Conservation (phyloP, 2,797 vertebrate species). For the Accipiter fasciatus region DNA sequence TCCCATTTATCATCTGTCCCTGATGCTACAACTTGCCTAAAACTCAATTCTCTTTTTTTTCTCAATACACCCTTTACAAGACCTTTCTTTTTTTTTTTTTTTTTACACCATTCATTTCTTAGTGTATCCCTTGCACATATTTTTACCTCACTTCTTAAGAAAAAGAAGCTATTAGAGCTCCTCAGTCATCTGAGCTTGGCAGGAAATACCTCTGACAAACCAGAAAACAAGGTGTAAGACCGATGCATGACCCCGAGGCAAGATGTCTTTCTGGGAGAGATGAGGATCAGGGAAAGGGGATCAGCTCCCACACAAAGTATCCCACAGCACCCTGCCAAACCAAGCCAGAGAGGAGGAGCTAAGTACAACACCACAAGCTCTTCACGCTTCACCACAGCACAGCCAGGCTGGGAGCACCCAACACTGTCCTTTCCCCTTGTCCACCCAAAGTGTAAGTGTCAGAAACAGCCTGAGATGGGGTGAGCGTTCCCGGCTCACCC, state of each 20-base stretch:
- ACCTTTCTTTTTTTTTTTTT: too few relatives aligned
- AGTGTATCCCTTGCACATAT: not conserved
- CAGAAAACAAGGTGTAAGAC: not conserved
- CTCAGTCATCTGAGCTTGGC: not conserved
- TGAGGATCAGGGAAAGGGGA: not conserved
- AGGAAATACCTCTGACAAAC: not conserved
- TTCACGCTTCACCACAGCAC: not conserved
- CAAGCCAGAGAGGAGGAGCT: not conserved
- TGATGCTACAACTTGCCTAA: not conserved
- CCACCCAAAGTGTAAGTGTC: not conserved
- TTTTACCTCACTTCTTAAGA: not conserved
- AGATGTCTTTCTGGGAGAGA: not conserved
- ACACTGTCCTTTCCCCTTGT: not conserved
- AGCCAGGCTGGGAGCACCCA: not conserved
- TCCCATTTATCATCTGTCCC: not conserved
- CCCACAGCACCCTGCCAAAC: not conserved
- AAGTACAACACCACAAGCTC: not conserved
- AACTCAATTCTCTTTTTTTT: not conserved
- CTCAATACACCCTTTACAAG: not conserved
- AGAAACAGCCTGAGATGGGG: not conserved
- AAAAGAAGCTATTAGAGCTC: not conserved
- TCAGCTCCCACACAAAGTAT: not conserved
- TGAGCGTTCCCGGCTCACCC: not conserved
- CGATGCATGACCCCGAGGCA: fast-evolving
- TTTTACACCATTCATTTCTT: not conserved